Evolutionary conservation across 35 echinoderm and acorn worm species (phyloP).

Genomic region (Nesometra sesokonis): DNA sequence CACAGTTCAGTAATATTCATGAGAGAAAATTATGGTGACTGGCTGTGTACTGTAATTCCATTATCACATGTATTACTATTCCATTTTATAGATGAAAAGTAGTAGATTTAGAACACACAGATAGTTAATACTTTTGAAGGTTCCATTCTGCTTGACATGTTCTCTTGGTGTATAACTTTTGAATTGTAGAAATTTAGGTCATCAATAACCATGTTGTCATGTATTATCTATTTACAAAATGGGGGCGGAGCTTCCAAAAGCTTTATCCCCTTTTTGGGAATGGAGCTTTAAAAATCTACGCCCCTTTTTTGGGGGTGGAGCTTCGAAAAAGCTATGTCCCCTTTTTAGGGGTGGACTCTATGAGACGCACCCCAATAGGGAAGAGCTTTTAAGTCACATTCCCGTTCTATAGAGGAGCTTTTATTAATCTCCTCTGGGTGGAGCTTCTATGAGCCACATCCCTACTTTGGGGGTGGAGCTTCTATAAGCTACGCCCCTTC

Average conservation of each 20-base stretch:
- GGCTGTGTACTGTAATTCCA: neutral
- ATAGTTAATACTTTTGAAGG: neutral
- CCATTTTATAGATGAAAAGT: neutral
- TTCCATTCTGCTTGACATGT: neutral
- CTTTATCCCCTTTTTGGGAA: neutral
- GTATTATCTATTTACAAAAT: neutral
- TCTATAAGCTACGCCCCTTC: neutral
- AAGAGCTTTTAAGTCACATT: neutral
- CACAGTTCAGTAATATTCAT: neutral
- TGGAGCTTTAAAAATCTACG: neutral
- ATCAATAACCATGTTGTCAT: neutral
- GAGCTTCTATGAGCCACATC: neutral
- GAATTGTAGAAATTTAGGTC: neutral
- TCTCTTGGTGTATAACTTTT: neutral
- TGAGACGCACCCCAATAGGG: neutral
- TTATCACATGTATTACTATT: neutral
- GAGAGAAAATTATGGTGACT: neutral
- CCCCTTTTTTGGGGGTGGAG: neutral
- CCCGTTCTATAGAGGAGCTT: neutral
- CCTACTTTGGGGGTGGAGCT: neutral
- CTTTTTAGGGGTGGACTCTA: neutral
- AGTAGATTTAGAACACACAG: neutral
- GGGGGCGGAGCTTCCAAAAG: neutral
- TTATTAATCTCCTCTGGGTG: neutral
- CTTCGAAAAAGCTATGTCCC: neutral